Percentiles rank a stretch among this genome's conserved stretches.
phyloP scores from a whole-genome alignment of 2,797 vertebrate genomes.

The Euthynnus affinis region DNA sequence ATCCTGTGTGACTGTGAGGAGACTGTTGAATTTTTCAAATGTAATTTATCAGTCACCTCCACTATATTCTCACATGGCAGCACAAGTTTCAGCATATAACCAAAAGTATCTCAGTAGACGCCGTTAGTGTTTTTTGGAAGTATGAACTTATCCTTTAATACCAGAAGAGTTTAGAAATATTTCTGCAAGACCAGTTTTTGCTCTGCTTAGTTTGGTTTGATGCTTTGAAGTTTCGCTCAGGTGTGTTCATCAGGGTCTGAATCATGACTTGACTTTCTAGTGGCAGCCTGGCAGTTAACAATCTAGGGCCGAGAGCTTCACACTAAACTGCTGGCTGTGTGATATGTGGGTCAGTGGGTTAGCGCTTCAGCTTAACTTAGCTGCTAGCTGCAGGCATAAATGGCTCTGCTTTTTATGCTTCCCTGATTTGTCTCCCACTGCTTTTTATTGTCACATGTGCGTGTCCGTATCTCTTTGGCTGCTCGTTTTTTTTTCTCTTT shows the following conservation, averaged over 20 bases:
- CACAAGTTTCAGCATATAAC: background rate
- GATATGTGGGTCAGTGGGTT: constrained; percentile 82
- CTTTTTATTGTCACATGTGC: constrained; percentile 42
- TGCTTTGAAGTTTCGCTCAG: constrained; percentile 29
- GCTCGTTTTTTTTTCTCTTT: constrained; percentile 1
- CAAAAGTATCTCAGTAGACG: background rate
- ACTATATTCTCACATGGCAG: background rate
- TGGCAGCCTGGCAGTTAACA: constrained; percentile 18
- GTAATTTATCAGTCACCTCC: background rate
- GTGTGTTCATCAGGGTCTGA: constrained; percentile 42
- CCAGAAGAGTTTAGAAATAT: background rate
- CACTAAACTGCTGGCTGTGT: constrained; percentile 42
- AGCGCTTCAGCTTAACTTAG: constrained; percentile 59
- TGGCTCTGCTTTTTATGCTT: constrained; percentile 43
- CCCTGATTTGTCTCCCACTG: constrained; percentile 45
- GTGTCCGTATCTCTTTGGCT: constrained; percentile 1
- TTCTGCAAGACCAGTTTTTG: background rate
- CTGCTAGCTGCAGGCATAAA: constrained; percentile 40
- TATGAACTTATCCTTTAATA: constrained; percentile 1
- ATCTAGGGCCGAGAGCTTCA: constrained; percentile 28
- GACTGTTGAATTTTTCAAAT: background rate
- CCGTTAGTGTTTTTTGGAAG: background rate
- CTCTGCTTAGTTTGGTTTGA: background rate
- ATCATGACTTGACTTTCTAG: constrained; percentile 50
- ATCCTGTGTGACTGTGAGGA: background rate